Evolutionary conservation across 2,888 invertebrate genomes (phyloP), one percentile per base, ranked within the genome.

Genomic region (Toxonevra muliebris): DNA sequence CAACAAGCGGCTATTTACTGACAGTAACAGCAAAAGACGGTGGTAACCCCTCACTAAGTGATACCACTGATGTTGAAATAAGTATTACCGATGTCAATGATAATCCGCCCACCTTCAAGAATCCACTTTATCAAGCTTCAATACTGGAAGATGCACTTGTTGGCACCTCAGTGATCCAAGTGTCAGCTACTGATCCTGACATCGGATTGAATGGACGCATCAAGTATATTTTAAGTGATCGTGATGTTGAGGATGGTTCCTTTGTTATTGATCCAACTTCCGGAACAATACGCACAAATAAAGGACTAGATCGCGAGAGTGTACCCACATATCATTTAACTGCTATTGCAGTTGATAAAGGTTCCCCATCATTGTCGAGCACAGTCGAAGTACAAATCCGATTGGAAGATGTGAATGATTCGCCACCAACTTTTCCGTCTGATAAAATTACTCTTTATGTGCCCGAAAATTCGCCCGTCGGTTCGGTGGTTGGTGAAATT

Each of bases 41-140:
- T 1, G 98, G 98, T 1, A 90, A 90, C 50, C 97, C 97, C 0
- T 91, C 96, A 0, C 86, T 96, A 15, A 93, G 94, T 1, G 97
- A 98, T 80, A 96, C 96, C 0, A 97, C 98, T 0, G 96, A 97
- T 78, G 93, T 99, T 0, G 97, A 98, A 83, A 95, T 99, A 75
- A 92, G 94, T 0, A 92, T 99, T 0, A 93, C 93, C 0, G 99
- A 99, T 82, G 95, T 97, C 0, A 99, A 99, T 81, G 98, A 99
- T 81, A 97, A 97, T 81, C 90, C 93, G 7, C 98, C 98, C 0
- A 87, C 89, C 0, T 98, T 98, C 84, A 92, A 92, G 75, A 92
- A 92, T 70, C 89, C 92, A 0, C 87, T 92, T 4, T 97, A 97
- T 78, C 90, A 91, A 17, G 93, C 94, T 0, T 91, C 90, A 5